Conservation (phyloP, 2,113 vertebrate species). For the Leptobrachium leishanense region DNA sequence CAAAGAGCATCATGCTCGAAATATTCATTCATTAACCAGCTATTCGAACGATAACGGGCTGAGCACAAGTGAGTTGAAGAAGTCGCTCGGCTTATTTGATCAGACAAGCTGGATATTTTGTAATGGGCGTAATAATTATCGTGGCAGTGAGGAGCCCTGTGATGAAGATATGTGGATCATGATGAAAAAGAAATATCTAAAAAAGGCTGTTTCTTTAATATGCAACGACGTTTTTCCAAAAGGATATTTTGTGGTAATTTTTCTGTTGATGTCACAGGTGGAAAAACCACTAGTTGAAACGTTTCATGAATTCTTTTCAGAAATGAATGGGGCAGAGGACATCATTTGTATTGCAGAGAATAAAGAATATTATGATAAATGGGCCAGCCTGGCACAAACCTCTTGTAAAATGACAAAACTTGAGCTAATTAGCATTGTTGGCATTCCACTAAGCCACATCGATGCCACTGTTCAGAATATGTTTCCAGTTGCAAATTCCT, state of each 20-base stretch:
- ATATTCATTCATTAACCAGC: conserved; percentile 68
- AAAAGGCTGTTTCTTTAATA: conserved; percentile 69
- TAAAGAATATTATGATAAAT: conserved; percentile 64
- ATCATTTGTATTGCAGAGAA: conserved; percentile 75
- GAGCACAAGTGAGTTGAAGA: conserved; percentile 57
- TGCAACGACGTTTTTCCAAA: conserved; percentile 73
- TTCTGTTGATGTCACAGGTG: conserved; percentile 70
- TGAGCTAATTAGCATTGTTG: conserved; percentile 66
- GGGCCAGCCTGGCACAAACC: conserved; percentile 66
- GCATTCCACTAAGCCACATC: conserved; percentile 75
- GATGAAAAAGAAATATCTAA: conserved; percentile 66
- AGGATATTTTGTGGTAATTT: conserved; percentile 71
- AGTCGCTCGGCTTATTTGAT: conserved; percentile 66
- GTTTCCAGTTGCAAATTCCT: conserved; percentile 48
- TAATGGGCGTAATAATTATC: conserved; percentile 73
- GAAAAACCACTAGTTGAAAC: conserved; percentile 73
- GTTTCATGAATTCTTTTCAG: conserved; percentile 76
- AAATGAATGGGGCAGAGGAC: conserved; percentile 75
- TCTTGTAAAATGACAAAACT: conserved; percentile 65
- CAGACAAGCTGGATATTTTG: conserved; percentile 85
- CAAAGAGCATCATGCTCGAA: conserved; percentile 63
- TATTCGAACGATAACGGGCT: conserved; percentile 60
- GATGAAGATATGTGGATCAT: conserved; percentile 77
- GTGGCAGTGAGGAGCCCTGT: conserved; percentile 63
- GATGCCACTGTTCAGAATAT: conserved; percentile 66